Evolutionary conservation across 1,140 invertebrate species (phyloP).

Genomic region (Triops longicaudatus): DNA sequence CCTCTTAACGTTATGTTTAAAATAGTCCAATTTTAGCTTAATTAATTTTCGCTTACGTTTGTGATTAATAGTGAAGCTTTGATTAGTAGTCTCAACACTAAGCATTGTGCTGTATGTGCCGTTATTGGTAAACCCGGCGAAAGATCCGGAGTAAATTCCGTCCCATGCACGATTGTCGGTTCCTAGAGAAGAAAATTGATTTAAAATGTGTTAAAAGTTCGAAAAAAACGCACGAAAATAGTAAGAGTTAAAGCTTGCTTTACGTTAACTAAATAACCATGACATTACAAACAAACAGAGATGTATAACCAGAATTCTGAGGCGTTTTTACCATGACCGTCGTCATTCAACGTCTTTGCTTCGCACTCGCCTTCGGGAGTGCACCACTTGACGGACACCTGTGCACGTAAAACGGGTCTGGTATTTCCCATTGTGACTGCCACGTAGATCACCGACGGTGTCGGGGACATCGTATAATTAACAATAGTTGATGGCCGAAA

Average conservation of each 20-base stretch:
- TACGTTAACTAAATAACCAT: too few relatives aligned
- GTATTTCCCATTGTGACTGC: background rate
- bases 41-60: background rate
- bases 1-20: too few relatives aligned
- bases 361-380: background rate
- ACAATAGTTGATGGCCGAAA: background rate
- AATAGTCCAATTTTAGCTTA: too few relatives aligned
- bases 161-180: slow-evolving; percentile 13
- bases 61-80: background rate
- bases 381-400: background rate
- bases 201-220: too few relatives aligned
- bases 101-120: slow-evolving; percentile 10
- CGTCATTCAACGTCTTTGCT: background rate
- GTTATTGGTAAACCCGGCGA: background rate
- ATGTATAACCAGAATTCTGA: too few relatives aligned
- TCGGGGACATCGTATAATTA: background rate
- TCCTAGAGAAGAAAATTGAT: background rate
- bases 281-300: too few relatives aligned
- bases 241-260: too few relatives aligned
- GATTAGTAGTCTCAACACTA: slow-evolving; percentile 5
- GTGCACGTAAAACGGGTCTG: background rate
- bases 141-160: slow-evolving; percentile 17
- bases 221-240: too few relatives aligned
- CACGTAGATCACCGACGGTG: background rate
- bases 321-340: background rate